Conservation (phyloP, 2,888 invertebrate genomes). For the Anthophora plumipes region DNA sequence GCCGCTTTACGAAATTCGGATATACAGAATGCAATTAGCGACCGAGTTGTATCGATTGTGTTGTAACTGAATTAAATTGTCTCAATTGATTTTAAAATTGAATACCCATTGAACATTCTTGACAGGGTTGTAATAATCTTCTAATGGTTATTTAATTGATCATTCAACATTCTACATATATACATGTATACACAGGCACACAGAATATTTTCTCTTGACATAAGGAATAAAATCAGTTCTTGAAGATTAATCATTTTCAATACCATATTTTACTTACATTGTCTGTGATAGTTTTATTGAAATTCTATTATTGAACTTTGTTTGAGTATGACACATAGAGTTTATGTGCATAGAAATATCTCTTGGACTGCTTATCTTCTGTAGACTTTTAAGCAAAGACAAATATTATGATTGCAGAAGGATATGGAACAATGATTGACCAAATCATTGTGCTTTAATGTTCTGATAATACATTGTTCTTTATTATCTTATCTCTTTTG, state of each 20-base stretch:
- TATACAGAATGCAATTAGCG: not conserved
- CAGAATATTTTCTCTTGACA: not conserved
- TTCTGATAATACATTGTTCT: not conserved
- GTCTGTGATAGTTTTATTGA: not conserved
- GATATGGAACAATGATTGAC: constrained; percentile 11
- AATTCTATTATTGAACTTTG: not conserved
- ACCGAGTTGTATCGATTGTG: constrained; percentile 1
- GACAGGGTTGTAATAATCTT: constrained; percentile 5
- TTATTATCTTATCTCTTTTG: constrained; percentile 14
- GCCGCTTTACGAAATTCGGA: not conserved
- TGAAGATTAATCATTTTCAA: not conserved
- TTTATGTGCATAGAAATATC: not conserved
- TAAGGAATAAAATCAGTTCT: constrained; percentile 3
- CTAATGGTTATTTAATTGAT: constrained; percentile 28
- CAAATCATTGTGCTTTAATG: not conserved
- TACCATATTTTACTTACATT: not conserved
- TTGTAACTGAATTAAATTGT: not conserved
- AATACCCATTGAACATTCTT: not conserved
- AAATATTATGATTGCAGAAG: constrained; percentile 37
- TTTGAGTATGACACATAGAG: not conserved
- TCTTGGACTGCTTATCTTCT: not conserved
- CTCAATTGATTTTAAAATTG: constrained; percentile 7
- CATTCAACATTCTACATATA: not conserved
- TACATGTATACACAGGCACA: not conserved
- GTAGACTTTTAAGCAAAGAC: not conserved